Base-by-base conservation (phyloP, 2,888 invertebrate species). In the Drosophila gaucha region DNA sequence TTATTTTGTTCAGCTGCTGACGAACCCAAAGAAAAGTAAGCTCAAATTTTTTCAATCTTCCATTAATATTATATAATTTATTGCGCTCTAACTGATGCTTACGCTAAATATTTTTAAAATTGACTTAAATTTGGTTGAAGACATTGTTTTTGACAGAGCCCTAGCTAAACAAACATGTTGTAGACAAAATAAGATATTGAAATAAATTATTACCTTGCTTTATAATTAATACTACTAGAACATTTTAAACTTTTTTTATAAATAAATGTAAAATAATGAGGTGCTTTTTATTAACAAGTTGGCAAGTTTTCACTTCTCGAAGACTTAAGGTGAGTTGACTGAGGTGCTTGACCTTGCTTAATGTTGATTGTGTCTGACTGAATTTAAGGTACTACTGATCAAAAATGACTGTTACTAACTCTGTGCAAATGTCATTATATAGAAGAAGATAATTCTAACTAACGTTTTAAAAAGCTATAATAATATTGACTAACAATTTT, bases 11-110 rank as follows among this genome's bases (percentile, higher is more conserved):
- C 95, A 97, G 97, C 97, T 92, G 96, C 97, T 93, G 97, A 97
- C 93, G 97, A 97, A 94, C 97, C 97, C 89, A 96, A 96, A 94
- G 97, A 97, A 94, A 97, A 96, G 97, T 97, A 93, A 97, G 97
- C 72, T 35, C 1, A 46, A 2, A 18, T 49, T 35, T 49, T 28
- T 14, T 20, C 20, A 28, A 36, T 22, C 16, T 38, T 8, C 14
- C 26, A 2, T 16, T 16, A 26, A 5, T 14, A 16, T 9, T 30
- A 14, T 12, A 26, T 26, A n/a, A 3, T 51, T 12, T 24, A 39
- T 4, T 26, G 5, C 41, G 20, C 18, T 12, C 30, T 38, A 36
- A 52, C 38, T 26, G 44, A 50, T 54, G 66, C 74, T 69, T 33
- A 36, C 24, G 41, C 38, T 18, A 14, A 22, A 22, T 20, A 28